Percentiles rank a stretch among this genome's conserved stretches.
phyloP scores from a whole-genome alignment of 2,797 vertebrate species.

The Coregonus suidteri region DNA sequence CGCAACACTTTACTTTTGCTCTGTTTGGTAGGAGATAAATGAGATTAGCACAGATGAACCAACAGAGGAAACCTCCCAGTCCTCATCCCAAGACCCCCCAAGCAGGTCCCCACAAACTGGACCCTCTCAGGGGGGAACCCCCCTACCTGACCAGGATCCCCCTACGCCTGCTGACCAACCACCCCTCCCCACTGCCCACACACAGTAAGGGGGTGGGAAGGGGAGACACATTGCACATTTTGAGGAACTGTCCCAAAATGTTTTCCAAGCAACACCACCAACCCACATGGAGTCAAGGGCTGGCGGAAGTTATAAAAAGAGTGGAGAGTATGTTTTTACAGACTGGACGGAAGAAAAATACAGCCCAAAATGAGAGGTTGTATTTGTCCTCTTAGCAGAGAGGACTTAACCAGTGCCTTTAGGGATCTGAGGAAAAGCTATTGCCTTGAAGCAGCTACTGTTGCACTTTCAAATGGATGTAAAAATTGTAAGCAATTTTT shows the following conservation, averaged over 20 bases:
- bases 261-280: background rate
- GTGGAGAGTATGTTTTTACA: background rate
- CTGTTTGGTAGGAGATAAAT: background rate
- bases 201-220: background rate
- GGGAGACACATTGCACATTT: background rate
- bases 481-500: too few species aligned
- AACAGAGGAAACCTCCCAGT: background rate
- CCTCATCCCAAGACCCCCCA: background rate
- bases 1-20: background rate
- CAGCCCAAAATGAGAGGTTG: background rate
- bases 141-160: background rate
- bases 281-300: background rate
- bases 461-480: background rate
- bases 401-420: background rate
- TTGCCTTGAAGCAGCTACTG: background rate
- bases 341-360: background rate
- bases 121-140: background rate
- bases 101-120: background rate
- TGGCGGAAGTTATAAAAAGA: background rate
- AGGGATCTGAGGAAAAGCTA: background rate
- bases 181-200: background rate
- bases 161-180: background rate
- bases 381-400: background rate
- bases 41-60: background rate
- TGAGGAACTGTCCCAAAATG: background rate